Conservation (phyloP, 1,140 invertebrate genomes). For the Hycleus cichorii region DNA sequence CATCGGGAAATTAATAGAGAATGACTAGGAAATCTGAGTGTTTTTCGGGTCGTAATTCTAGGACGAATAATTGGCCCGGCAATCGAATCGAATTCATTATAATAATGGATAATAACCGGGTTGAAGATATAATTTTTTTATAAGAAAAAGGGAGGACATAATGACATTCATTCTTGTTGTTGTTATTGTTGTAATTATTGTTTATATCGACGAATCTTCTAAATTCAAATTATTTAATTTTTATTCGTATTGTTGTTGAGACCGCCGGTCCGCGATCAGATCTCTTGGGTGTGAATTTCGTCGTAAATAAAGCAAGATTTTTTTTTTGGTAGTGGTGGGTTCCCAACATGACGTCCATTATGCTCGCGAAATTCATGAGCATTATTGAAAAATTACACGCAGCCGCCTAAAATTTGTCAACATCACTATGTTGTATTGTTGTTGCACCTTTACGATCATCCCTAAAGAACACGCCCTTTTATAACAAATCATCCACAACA, state of each 20-base stretch:
- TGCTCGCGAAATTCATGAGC: conserved; percentile 21
- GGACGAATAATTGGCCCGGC: conserved; percentile 4
- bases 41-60: conserved; percentile 10
- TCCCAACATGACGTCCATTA: too few relatives aligned
- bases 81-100: conserved; percentile 19
- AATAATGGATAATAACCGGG: conserved; percentile 17
- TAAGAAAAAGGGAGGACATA: neutral
- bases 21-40: neutral
- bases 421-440: conserved; percentile 15
- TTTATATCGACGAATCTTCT: conserved; percentile 1
- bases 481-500: conserved; percentile 28
- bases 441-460: conserved; percentile 12
- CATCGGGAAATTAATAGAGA: neutral
- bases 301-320: too few relatives aligned
- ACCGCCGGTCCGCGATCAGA: too few relatives aligned
- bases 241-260: neutral
- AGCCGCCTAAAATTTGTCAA: conserved; percentile 31
- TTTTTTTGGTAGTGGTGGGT: too few relatives aligned
- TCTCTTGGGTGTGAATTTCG: too few relatives aligned
- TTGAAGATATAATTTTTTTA: conserved; percentile 17
- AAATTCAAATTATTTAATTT: neutral
- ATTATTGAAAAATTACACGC: conserved; percentile 27
- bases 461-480: conserved; percentile 22
- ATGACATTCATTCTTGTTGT: conserved; percentile 13
- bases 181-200: conserved; percentile 16